phyloP scores from a whole-genome alignment of 1,140 invertebrate genomes.

The Mercenaria mercenaria region DNA sequence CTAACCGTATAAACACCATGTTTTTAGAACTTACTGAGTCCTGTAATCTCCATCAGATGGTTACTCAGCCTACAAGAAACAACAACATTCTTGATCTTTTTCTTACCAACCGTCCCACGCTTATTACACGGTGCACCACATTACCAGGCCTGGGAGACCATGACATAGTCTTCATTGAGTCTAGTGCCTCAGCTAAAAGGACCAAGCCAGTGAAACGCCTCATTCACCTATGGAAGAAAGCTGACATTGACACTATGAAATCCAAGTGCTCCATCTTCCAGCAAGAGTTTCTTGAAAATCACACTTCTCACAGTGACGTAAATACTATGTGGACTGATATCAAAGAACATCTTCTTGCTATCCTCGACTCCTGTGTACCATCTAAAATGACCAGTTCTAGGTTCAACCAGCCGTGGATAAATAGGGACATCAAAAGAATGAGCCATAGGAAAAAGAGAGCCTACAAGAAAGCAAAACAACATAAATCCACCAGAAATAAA shows the following conservation, averaged over 20 bases:
- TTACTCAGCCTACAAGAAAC: slow-evolving; percentile 13
- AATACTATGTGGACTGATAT: slow-evolving; percentile 30
- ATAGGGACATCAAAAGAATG: slow-evolving; percentile 6
- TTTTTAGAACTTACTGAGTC: background rate
- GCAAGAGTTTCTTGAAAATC: background rate
- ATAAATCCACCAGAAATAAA: background rate
- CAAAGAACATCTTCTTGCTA: background rate
- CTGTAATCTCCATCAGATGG: background rate
- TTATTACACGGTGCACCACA: slow-evolving; percentile 3
- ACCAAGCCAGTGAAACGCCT: background rate
- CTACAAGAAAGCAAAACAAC: background rate
- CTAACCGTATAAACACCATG: background rate
- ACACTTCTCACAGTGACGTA: background rate
- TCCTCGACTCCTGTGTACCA: background rate
- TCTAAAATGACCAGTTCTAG: slow-evolving; percentile 23
- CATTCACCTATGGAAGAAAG: slow-evolving; percentile 28
- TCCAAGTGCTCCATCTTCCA: background rate
- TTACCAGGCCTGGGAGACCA: slow-evolving; percentile 13
- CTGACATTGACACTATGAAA: background rate
- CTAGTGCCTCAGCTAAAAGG: slow-evolving; percentile 10
- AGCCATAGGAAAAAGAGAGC: slow-evolving; percentile 4
- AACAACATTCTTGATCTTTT: slow-evolving; percentile 39
- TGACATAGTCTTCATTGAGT: slow-evolving; percentile 16
- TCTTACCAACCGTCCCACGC: slow-evolving; percentile 18
- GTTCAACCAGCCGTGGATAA: slow-evolving; percentile 19